These are phyloP conservation scores for Pogonophryne albipinna DNA, from an alignment of 2,797 vertebrate genomes.

Conservation along the genomic window DNA sequence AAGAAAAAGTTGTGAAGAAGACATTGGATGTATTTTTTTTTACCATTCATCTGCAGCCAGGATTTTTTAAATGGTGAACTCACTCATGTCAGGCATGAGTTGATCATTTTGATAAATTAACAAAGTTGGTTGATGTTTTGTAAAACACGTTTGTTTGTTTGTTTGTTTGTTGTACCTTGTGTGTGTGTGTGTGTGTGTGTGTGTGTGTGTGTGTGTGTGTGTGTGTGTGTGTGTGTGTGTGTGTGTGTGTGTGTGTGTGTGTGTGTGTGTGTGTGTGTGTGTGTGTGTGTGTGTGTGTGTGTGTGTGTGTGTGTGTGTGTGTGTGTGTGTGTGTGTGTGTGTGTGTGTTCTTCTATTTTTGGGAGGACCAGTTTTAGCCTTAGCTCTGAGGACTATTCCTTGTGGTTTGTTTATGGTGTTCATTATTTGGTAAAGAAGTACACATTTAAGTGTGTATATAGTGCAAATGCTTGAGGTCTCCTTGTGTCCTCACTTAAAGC, in stretches of 20 bases:
- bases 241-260: too few relatives aligned
- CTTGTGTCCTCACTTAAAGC: conserved; percentile 49
- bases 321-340: neutral
- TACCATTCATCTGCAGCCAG: too few relatives aligned
- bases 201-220: too few relatives aligned
- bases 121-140: neutral
- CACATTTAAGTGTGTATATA: neutral
- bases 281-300: too few relatives aligned
- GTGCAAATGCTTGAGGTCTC: conserved; percentile 42
- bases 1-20: too few relatives aligned
- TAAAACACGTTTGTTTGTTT: neutral
- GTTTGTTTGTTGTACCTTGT: too few relatives aligned
- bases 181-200: too few relatives aligned
- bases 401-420: neutral
- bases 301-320: too few relatives aligned
- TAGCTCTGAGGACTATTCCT: neutral
- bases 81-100: neutral
- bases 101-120: neutral
- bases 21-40: too few relatives aligned
- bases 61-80: too few relatives aligned
- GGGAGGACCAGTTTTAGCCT: neutral
- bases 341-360: neutral
- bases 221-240: too few relatives aligned
- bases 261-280: too few relatives aligned
- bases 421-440: neutral